These are phyloP conservation scores for Threskiornis aethiopicus DNA, from an alignment of 2,797 vertebrate species.

Conservation along the genomic window DNA sequence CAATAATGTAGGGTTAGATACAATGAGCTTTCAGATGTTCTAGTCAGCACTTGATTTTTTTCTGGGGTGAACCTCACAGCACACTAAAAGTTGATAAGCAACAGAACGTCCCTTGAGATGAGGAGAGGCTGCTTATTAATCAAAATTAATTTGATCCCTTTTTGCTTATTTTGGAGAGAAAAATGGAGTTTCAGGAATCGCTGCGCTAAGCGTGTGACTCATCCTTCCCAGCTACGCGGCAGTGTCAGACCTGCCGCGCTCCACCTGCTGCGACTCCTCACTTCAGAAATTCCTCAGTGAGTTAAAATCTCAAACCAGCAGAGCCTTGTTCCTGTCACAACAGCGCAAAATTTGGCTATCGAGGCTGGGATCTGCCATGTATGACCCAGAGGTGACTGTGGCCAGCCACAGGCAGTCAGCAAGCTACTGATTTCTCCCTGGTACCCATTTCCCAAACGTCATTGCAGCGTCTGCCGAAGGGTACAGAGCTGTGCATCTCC, in stretches of 20 bases:
- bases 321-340: neutral
- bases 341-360: rapidly evolving
- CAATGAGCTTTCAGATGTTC: neutral
- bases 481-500: neutral
- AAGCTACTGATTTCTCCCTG: neutral
- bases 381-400: neutral
- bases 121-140: neutral
- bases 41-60: neutral
- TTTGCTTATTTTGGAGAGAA: neutral
- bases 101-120: neutral
- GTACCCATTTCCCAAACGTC: neutral
- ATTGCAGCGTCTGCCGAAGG: neutral
- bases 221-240: neutral
- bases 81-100: neutral
- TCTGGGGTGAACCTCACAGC: neutral
- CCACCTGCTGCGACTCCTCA: too few species aligned
- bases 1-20: too few species aligned
- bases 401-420: neutral
- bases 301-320: neutral
- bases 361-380: neutral
- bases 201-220: rapidly evolving
- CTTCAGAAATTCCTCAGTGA: neutral
- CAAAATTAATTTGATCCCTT: neutral
- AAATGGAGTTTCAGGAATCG: neutral
- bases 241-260: neutral